These are phyloP conservation scores for Coracias cyanogaster DNA, from an alignment of 2,797 vertebrate species.

Conservation along the genomic window DNA sequence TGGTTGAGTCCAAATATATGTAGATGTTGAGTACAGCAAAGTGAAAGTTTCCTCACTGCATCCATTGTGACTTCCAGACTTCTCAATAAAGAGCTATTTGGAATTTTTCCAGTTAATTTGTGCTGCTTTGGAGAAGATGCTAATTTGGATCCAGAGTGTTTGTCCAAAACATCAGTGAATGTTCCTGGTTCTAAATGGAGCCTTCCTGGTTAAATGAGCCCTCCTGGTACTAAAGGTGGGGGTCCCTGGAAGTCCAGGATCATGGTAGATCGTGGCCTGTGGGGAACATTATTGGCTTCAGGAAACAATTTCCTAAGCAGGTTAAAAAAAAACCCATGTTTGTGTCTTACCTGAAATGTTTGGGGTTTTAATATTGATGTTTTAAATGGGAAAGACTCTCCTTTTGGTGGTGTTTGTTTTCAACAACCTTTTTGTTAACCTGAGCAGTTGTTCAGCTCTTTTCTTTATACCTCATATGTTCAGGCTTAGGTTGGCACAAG, in stretches of 20 bases:
- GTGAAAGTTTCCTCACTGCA: background rate
- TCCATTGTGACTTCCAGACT: background rate
- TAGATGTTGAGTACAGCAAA: background rate
- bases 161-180: background rate
- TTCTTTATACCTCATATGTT: rapidly evolving
- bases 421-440: background rate
- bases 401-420: background rate
- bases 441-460: background rate
- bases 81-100: background rate
- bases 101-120: background rate
- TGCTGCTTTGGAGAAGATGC: background rate
- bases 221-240: background rate
- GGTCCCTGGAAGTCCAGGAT: background rate
- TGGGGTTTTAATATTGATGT: background rate
- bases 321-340: background rate
- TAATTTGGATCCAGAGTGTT: background rate
- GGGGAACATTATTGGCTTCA: rapidly evolving
- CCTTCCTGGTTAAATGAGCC: background rate
- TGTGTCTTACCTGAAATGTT: background rate
- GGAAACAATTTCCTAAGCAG: background rate
- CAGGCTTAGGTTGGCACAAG: background rate
- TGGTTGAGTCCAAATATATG: background rate
- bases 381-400: background rate
- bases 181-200: background rate
- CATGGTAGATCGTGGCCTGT: background rate